phyloP scores from a whole-genome alignment of 2,797 vertebrate species.

The Siniperca scherzeri region DNA sequence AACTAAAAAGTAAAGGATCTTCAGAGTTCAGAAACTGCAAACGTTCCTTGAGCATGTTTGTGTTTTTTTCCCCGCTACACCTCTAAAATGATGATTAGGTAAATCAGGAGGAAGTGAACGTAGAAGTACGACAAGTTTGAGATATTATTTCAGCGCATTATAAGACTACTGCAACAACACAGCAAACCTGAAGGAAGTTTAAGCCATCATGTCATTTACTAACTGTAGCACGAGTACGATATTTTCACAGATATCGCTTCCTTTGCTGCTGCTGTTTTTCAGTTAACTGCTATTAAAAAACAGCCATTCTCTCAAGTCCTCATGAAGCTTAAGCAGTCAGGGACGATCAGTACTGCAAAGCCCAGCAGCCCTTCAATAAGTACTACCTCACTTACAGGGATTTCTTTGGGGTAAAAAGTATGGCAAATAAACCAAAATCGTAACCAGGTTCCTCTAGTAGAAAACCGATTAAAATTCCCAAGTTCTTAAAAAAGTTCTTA shows the following conservation, averaged over 20 bases:
- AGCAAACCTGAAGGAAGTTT: slow-evolving; percentile 74
- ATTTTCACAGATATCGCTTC: slow-evolving; percentile 53
- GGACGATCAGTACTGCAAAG: slow-evolving; percentile 49
- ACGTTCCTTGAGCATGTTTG: not conserved
- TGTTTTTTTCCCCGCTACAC: not conserved
- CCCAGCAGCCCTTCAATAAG: slow-evolving; percentile 67
- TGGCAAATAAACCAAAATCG: slow-evolving; percentile 58
- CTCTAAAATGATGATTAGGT: not conserved
- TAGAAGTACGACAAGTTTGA: not conserved
- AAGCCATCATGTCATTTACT: slow-evolving; percentile 74
- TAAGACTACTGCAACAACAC: slow-evolving; percentile 53
- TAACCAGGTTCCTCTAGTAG: slow-evolving; percentile 13
- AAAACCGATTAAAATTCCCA: not conserved
- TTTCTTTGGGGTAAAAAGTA: slow-evolving; percentile 49
- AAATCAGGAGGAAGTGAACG: not conserved
- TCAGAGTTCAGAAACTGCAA: not conserved
- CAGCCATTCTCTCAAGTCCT: slow-evolving; percentile 23
- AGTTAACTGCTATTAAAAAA: slow-evolving; percentile 7
- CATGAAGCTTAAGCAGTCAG: slow-evolving; percentile 43
- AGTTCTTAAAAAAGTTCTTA: not conserved
- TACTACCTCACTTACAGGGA: slow-evolving; percentile 77
- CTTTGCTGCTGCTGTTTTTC: slow-evolving; percentile 51
- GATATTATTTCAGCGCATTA: slow-evolving; percentile 1
- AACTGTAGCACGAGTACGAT: slow-evolving; percentile 67
- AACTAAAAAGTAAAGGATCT: not conserved